These are phyloP conservation scores for Creontiades dilutus DNA, from an alignment of 2,888 invertebrate genomes.

Conservation along the genomic window DNA sequence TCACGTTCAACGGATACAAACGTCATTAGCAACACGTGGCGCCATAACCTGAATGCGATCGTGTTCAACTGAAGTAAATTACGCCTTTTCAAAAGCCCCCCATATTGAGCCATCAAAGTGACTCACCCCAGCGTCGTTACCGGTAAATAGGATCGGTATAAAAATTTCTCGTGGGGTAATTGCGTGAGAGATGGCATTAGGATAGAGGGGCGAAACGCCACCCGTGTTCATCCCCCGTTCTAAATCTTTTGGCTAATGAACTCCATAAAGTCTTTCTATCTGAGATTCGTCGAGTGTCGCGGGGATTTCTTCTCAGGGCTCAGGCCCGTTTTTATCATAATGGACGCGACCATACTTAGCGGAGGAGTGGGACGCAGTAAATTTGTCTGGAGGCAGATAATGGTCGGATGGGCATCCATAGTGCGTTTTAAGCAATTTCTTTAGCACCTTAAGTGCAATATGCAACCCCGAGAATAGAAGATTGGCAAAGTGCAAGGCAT, in stretches of 20 bases:
- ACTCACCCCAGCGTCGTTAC: constrained; percentile 32
- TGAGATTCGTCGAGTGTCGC: background rate
- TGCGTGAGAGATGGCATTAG: constrained; percentile 61
- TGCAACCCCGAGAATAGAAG: background rate
- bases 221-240: constrained; percentile 23
- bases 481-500: too few relatives aligned
- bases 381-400: constrained; percentile 10
- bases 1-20: background rate
- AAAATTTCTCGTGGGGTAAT: constrained; percentile 55
- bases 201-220: background rate
- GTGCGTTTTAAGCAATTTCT: background rate
- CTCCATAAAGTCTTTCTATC: constrained; percentile 26
- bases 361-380: constrained; percentile 3
- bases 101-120: constrained; percentile 28
- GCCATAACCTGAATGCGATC: background rate
- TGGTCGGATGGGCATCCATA: background rate
- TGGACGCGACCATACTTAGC: constrained; percentile 16
- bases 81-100: background rate
- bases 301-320: constrained; percentile 25
- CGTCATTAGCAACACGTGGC: background rate
- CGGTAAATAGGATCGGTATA: constrained; percentile 45
- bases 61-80: constrained; percentile 1
- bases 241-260: constrained; percentile 42
- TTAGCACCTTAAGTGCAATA: background rate
- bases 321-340: background rate